These are phyloP conservation scores for Nymphalis polychloros DNA, from an alignment of 2,888 invertebrate species.

Conservation along the genomic window DNA sequence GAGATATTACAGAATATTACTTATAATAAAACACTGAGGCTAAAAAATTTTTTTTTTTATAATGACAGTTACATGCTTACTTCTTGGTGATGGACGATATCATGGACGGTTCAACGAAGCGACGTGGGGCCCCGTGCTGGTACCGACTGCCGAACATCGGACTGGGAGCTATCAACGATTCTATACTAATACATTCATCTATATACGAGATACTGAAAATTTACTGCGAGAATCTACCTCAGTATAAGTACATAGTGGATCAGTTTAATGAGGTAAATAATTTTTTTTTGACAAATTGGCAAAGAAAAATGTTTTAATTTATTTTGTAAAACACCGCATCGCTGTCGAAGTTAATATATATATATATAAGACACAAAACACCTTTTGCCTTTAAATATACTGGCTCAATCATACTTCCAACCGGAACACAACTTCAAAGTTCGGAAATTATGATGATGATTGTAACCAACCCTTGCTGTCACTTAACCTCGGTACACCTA, in stretches of 20 bases:
- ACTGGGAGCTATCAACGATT: constrained; percentile 91
- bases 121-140: constrained; percentile 97
- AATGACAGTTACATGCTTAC: constrained; percentile 90
- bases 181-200: constrained; percentile 87
- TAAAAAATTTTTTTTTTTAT: neutral
- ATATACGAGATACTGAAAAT: constrained; percentile 87
- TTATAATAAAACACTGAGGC: too few relatives aligned
- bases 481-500: too few relatives aligned
- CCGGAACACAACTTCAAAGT: too few relatives aligned
- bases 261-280: constrained; percentile 87
- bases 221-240: constrained; percentile 86
- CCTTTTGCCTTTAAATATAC: too few relatives aligned
- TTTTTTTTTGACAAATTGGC: neutral
- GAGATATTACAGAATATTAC: too few relatives aligned
- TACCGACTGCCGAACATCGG: constrained; percentile 87
- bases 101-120: constrained; percentile 91
- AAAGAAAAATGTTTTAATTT: too few relatives aligned
- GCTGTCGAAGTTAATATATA: too few relatives aligned
- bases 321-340: too few relatives aligned
- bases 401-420: too few relatives aligned
- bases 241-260: constrained; percentile 87
- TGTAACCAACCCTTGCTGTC: too few relatives aligned
- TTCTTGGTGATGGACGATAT: constrained; percentile 95
- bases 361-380: too few relatives aligned
- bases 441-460: too few relatives aligned